These are phyloP conservation scores for Stenchaetothrips biformis DNA, from an alignment of 2,888 invertebrate species.

Conservation along the genomic window DNA sequence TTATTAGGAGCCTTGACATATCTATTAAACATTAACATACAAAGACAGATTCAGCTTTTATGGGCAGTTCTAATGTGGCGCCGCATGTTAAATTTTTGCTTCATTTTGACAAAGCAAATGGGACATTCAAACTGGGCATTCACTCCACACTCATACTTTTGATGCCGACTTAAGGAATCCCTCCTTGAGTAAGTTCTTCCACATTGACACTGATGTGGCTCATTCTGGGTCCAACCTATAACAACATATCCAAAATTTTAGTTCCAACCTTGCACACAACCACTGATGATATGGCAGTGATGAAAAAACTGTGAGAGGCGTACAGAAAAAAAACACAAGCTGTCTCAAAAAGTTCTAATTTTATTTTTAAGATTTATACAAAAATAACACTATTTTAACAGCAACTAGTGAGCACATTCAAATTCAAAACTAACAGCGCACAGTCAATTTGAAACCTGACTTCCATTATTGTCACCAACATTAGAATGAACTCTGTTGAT, in stretches of 20 bases:
- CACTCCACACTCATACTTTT: constrained; percentile 39
- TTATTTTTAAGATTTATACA: neutral
- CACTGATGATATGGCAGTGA: neutral
- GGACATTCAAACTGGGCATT: neutral
- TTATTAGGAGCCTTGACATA: neutral
- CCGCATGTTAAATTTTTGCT: constrained; percentile 25
- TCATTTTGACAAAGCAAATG: constrained; percentile 36
- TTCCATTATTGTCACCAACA: neutral
- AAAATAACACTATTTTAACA: neutral
- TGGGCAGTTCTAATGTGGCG: constrained; percentile 28
- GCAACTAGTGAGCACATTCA: neutral
- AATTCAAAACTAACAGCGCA: neutral
- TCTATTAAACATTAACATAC: neutral
- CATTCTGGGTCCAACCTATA: neutral
- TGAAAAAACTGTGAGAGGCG: neutral
- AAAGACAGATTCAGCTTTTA: neutral
- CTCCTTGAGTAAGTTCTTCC: constrained; percentile 27
- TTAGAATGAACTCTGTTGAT: constrained; percentile 5
- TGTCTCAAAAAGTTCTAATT: neutral
- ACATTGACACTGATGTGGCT: constrained; percentile 2
- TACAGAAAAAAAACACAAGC: neutral
- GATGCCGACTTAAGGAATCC: constrained; percentile 34
- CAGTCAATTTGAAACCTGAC: neutral
- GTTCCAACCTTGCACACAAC: neutral
- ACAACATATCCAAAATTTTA: neutral